Evolutionary conservation across 2,888 invertebrate species (phyloP).

Genomic region (Agrotis segetum): DNA sequence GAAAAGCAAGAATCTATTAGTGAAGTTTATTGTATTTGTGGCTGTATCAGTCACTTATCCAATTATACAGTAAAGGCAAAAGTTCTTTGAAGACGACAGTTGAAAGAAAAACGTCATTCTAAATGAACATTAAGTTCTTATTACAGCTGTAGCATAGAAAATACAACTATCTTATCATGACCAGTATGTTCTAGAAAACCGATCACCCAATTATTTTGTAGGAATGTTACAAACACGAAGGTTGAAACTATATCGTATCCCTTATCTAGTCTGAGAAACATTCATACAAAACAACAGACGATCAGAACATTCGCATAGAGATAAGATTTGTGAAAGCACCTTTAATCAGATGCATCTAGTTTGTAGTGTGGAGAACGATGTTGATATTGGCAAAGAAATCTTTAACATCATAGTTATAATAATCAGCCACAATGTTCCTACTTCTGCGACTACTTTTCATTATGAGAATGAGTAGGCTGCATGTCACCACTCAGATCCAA

Average conservation of each 20-base stretch:
- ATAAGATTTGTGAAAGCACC: slow-evolving; percentile 16
- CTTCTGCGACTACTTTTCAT: too few relatives aligned
- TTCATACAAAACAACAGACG: slow-evolving; percentile 32
- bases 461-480: too few relatives aligned
- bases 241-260: slow-evolving; percentile 2
- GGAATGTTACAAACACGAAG: slow-evolving; percentile 12
- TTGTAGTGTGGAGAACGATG: background rate
- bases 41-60: background rate
- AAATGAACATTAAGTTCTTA: background rate
- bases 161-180: slow-evolving; percentile 7
- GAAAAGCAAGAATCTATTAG: slow-evolving; percentile 9
- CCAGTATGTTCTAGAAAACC: background rate
- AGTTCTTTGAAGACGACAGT: background rate
- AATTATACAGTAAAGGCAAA: background rate
- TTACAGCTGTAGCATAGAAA: background rate
- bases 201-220: slow-evolving; percentile 21
- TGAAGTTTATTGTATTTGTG: slow-evolving; percentile 5
- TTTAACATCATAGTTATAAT: slow-evolving; percentile 1
- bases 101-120: background rate
- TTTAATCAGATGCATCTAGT: slow-evolving; percentile 3
- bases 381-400: slow-evolving; percentile 19
- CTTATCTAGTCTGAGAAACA: slow-evolving; percentile 38
- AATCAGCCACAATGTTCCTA: too few relatives aligned
- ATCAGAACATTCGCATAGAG: slow-evolving; percentile 28
- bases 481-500: too few relatives aligned